Percentiles rank a stretch among this genome's conserved stretches.
phyloP scores from a whole-genome alignment of 2,113 vertebrate species.

The Charadrius vociferus region DNA sequence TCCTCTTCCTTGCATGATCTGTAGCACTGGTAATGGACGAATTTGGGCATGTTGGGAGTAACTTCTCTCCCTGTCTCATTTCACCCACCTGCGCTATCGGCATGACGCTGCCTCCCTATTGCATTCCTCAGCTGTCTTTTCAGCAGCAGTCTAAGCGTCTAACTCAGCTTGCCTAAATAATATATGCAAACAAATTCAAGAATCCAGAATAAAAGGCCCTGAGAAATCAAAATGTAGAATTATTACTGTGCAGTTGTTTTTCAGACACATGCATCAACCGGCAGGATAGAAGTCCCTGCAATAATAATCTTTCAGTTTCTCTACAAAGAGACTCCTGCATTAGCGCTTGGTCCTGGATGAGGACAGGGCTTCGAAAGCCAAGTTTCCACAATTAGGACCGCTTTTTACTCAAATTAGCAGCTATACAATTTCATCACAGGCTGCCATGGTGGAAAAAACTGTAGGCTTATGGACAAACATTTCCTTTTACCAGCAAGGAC shows the following conservation, averaged over 20 bases:
- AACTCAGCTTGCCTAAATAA: background rate
- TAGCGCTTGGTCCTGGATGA: constrained; percentile 44
- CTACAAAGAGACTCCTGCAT: constrained; percentile 15
- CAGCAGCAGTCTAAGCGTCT: background rate
- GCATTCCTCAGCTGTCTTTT: background rate
- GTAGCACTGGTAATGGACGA: background rate
- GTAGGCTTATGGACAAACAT: constrained; percentile 59
- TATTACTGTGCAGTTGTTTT: background rate
- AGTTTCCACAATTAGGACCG: constrained; percentile 26
- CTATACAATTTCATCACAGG: constrained; percentile 66
- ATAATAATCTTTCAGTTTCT: constrained; percentile 14
- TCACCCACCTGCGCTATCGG: background rate
- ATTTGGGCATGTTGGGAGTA: background rate
- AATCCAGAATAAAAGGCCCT: background rate
- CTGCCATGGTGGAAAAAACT: constrained; percentile 67
- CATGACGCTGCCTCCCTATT: background rate
- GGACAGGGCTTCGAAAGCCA: background rate
- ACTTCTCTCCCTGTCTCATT: background rate
- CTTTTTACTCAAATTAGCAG: constrained; percentile 61
- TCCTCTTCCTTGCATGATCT: background rate
- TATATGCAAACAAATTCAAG: background rate
- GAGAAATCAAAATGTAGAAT: background rate
- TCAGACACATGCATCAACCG: background rate
- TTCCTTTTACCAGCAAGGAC: constrained; percentile 57
- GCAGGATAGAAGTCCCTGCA: background rate